These are phyloP conservation scores for Salvelinus sp. DNA, from an alignment of 2,113 vertebrate genomes.

Conservation along the genomic window DNA sequence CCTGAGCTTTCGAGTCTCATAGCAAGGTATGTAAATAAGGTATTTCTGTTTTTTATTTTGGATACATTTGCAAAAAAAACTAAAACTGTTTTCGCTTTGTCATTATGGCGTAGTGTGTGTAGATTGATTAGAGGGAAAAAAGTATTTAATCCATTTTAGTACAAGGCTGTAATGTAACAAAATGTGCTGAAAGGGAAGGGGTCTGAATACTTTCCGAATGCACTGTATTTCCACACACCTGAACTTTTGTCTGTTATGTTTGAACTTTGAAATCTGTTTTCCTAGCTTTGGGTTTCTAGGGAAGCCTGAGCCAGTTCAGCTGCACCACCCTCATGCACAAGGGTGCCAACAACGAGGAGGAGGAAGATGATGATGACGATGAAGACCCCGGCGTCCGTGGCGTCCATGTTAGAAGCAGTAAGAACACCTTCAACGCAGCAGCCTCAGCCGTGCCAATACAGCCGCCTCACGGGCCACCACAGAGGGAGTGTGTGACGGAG, in stretches of 20 bases:
- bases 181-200: too few relatives aligned
- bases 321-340: slow-evolving; percentile 57
- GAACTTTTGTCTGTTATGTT: neutral
- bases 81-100: too few relatives aligned
- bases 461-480: slow-evolving; percentile 36
- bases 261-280: neutral
- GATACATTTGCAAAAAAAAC: too few relatives aligned
- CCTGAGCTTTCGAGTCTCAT: too few relatives aligned
- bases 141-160: too few relatives aligned
- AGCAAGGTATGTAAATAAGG: too few relatives aligned
- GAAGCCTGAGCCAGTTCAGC: slow-evolving; percentile 70
- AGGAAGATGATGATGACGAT: neutral
- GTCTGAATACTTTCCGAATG: too few relatives aligned
- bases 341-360: slow-evolving; percentile 38
- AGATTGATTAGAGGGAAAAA: too few relatives aligned
- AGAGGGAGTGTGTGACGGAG: slow-evolving; percentile 22
- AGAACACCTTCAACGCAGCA: slow-evolving; percentile 19
- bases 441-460: slow-evolving; percentile 18
- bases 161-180: too few relatives aligned
- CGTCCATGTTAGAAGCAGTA: slow-evolving; percentile 8
- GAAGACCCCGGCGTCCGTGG: slow-evolving; percentile 2
- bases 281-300: slow-evolving; percentile 77
- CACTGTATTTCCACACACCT: too few relatives aligned
- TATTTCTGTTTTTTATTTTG: too few relatives aligned
- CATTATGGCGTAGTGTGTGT: too few relatives aligned